Conservation (phyloP, 2,113 vertebrate species). For the Pelecanoides urinatrix region DNA sequence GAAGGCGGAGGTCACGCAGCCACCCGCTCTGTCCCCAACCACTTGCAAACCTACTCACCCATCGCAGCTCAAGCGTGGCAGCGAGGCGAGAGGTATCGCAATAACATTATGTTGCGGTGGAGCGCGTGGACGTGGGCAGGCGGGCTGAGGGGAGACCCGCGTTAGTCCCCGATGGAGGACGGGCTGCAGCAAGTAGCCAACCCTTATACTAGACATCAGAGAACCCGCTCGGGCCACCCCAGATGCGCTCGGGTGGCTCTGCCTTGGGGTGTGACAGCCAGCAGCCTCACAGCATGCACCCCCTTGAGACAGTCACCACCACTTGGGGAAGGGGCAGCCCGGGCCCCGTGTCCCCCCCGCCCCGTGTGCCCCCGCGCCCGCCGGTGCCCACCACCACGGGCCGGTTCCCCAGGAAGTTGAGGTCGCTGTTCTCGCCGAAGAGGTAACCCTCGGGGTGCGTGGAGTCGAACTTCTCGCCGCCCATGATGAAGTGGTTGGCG, state of each 20-base stretch:
- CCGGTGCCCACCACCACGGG: constrained; percentile 84
- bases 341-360: rapidly evolving
- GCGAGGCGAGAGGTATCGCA: rapidly evolving
- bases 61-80: not conserved
- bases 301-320: rapidly evolving
- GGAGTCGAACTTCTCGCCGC: constrained; percentile 98
- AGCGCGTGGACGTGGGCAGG: rapidly evolving
- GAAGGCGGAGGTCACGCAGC: not conserved
- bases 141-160: not conserved
- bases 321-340: rapidly evolving
- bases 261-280: not conserved
- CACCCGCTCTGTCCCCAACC: rapidly evolving
- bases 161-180: rapidly evolving
- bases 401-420: constrained; percentile 96
- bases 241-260: not conserved
- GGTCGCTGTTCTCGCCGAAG: constrained; percentile 98
- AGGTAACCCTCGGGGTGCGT: constrained; percentile 96
- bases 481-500: constrained; percentile 99
- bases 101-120: rapidly evolving
- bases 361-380: too few relatives aligned
- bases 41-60: not conserved
- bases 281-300: not conserved
- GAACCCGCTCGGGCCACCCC: not conserved
- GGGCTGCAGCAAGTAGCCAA: not conserved
- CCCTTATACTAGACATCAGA: not conserved